Conservation (phyloP, 35 echinoderm and acorn worm genomes). For the Lytechinus pictus region DNA sequence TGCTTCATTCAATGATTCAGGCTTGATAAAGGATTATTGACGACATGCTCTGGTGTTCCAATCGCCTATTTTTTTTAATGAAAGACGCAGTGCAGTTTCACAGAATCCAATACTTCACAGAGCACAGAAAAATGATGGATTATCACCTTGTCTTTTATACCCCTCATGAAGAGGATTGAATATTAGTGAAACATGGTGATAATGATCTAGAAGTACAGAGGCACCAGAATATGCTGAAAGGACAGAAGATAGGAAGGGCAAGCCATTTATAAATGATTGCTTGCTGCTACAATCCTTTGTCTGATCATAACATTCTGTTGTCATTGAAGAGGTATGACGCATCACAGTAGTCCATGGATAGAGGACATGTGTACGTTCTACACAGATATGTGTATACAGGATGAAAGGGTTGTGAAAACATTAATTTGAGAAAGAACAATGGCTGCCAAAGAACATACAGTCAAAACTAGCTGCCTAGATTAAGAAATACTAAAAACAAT, state of each 20-base stretch:
- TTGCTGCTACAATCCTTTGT: too few relatives aligned
- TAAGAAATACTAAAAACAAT: not conserved
- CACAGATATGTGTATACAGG: not conserved
- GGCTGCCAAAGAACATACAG: not conserved
- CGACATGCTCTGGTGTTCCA: not conserved
- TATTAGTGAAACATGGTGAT: conserved; percentile 1
- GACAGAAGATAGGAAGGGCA: too few relatives aligned
- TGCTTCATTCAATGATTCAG: not conserved
- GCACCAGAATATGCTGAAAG: not conserved
- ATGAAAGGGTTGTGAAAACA: not conserved
- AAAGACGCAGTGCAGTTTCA: not conserved
- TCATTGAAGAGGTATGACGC: too few relatives aligned
- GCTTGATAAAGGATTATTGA: conserved; percentile 12
- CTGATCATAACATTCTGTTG: too few relatives aligned
- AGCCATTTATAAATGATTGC: too few relatives aligned
- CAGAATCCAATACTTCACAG: not conserved
- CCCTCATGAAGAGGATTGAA: not conserved
- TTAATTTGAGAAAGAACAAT: not conserved
- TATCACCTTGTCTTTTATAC: not conserved
- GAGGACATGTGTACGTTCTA: not conserved
- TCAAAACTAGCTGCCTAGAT: not conserved
- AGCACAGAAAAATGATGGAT: not conserved
- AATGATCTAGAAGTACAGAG: not conserved
- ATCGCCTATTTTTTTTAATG: not conserved
- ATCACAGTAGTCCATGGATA: not conserved